A percentile compares a stretch with the other conserved stretches of the same genome.
Evolutionary conservation across 1,140 invertebrate genomes (phyloP).

Genomic region (Scaptomyza hsui): DNA sequence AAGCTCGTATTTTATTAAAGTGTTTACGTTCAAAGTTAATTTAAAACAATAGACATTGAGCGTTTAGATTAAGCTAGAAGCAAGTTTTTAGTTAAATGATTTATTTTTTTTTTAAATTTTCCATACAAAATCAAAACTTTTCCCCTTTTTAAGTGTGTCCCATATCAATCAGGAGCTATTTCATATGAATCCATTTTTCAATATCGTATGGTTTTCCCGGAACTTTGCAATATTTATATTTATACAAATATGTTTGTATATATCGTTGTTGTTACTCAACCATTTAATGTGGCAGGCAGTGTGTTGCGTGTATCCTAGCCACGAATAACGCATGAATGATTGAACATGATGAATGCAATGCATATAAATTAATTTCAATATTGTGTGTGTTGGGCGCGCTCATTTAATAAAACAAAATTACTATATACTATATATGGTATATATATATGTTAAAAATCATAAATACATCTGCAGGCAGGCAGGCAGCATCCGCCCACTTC

Average conservation of each 20-base stretch:
- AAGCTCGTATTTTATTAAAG: neutral
- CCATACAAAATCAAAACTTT: neutral
- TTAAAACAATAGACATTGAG: too few relatives aligned
- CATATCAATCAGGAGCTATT: conserved; percentile 22
- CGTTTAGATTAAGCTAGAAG: too few relatives aligned
- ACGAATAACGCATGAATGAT: conserved; percentile 23
- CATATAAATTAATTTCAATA: conserved; percentile 47
- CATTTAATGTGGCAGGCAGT: neutral
- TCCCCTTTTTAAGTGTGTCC: neutral
- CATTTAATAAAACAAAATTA: conserved; percentile 6
- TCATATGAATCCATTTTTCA: conserved; percentile 6
- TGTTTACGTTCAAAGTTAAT: too few relatives aligned
- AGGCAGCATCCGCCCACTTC: conserved; percentile 58
- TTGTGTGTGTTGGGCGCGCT: neutral
- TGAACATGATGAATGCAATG: conserved; percentile 26
- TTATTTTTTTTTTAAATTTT: too few relatives aligned
- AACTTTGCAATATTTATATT: conserved; percentile 20
- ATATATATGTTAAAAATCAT: conserved; percentile 43
- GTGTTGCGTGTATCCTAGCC: conserved; percentile 25
- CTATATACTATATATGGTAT: too few relatives aligned
- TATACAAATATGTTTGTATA: neutral
- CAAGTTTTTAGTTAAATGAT: too few relatives aligned
- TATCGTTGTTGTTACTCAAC: conserved; percentile 33
- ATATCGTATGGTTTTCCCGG: conserved; percentile 34
- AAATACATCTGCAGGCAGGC: conserved; percentile 44